phyloP scores from a whole-genome alignment of 2,113 vertebrate species.

The Poeciliopsis turrubarensis region DNA sequence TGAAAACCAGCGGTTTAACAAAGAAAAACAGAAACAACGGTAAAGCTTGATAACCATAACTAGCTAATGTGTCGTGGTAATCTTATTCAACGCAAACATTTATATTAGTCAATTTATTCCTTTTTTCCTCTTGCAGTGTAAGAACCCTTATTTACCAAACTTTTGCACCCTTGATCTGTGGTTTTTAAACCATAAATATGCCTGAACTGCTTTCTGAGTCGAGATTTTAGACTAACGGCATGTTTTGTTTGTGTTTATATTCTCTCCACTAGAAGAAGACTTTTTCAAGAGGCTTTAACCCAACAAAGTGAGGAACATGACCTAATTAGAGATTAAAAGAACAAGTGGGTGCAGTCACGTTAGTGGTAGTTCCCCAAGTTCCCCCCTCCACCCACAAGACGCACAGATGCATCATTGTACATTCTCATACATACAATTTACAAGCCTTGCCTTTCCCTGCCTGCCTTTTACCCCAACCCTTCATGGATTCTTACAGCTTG shows the following conservation, averaged over 20 bases:
- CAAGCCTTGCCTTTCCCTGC: constrained; percentile 42
- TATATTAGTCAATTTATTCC: background rate
- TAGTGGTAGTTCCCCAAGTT: constrained; percentile 39
- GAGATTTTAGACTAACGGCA: constrained; percentile 38
- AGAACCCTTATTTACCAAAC: constrained; percentile 4
- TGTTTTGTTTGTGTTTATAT: constrained; percentile 51
- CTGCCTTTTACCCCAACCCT: constrained; percentile 49
- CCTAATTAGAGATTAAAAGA: constrained; percentile 25
- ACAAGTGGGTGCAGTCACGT: constrained; percentile 44
- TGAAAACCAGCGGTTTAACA: background rate
- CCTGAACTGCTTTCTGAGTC: background rate
- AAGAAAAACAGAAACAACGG: background rate
- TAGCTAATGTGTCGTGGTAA: background rate
- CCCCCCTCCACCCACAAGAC: constrained; percentile 32
- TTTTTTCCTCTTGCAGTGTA: background rate
- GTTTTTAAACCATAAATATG: background rate
- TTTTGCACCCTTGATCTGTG: constrained; percentile 2
- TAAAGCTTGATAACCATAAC: background rate
- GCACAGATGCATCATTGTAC: constrained; percentile 51
- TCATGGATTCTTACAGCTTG: constrained; percentile 80
- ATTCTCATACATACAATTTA: background rate
- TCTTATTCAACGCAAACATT: constrained; percentile 32
- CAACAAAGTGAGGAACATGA: constrained; percentile 59
- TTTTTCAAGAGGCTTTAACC: constrained; percentile 33
- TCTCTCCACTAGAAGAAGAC: constrained; percentile 47